phyloP scores from a whole-genome alignment of 2,113 vertebrate species.

The Menidia beryllina region DNA sequence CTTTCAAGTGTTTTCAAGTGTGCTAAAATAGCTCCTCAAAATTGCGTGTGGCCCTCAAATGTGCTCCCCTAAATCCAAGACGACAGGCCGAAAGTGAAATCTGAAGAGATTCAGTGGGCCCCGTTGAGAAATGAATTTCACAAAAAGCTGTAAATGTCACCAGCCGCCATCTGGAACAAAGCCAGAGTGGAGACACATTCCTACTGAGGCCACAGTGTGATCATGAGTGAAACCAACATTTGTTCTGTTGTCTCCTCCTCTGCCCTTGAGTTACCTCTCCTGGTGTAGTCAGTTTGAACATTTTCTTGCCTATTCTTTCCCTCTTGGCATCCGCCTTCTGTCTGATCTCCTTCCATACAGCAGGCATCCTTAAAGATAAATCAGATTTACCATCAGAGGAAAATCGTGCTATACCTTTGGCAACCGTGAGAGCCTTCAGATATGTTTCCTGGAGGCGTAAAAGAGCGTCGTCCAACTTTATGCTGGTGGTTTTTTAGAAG shows the following conservation, averaged over 20 bases:
- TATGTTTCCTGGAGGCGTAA: too few relatives aligned
- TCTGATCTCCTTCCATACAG: constrained; percentile 17
- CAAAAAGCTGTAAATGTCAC: neutral
- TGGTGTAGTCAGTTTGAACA: neutral
- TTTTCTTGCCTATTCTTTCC: neutral
- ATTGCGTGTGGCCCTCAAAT: neutral
- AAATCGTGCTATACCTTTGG: neutral
- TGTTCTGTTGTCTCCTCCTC: constrained; percentile 12
- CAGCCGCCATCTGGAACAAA: constrained; percentile 16
- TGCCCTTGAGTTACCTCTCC: constrained; percentile 13
- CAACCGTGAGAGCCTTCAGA: too few relatives aligned
- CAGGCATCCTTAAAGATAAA: constrained; percentile 6
- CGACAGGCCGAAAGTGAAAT: neutral
- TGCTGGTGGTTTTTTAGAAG: too few relatives aligned
- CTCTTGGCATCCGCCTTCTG: constrained; percentile 1
- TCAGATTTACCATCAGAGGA: neutral
- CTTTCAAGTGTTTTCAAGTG: too few relatives aligned
- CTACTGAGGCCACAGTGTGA: neutral
- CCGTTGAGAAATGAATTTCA: constrained; percentile 1
- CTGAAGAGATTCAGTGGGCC: neutral
- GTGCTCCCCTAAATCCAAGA: neutral
- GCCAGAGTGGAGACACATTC: constrained; percentile 17
- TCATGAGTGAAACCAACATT: constrained; percentile 16
- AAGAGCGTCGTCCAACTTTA: too few relatives aligned
- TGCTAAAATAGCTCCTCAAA: too few relatives aligned